Evolutionary conservation across 2,888 invertebrate species (phyloP).

Genomic region (Flexamia atlantica): DNA sequence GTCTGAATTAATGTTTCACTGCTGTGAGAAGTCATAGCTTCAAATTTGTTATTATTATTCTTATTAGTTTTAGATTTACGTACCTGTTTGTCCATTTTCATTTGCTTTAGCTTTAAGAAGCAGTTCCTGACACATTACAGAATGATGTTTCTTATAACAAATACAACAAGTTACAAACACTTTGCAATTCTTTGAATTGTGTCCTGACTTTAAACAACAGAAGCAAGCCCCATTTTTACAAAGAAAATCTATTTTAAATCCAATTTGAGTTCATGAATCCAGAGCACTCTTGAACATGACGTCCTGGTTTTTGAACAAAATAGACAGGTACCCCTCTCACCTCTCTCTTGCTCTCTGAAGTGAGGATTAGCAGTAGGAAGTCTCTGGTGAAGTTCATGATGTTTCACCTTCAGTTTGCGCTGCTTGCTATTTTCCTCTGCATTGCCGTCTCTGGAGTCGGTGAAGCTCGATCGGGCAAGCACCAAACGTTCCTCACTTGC

Average conservation of each 20-base stretch:
- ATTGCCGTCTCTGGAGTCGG: background rate
- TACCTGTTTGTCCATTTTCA: too few species aligned
- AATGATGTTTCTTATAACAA: conserved; percentile 27
- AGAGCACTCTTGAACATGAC: conserved; percentile 66
- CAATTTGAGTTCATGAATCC: conserved; percentile 66
- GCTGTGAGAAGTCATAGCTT: background rate
- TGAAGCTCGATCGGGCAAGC: conserved; percentile 65
- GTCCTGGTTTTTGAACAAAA: conserved; percentile 68
- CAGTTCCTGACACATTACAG: background rate
- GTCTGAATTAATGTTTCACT: conserved; percentile 9
- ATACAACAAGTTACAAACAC: conserved; percentile 9
- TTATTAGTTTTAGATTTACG: background rate
- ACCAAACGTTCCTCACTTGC: conserved; percentile 68
- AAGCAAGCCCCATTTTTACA: conserved; percentile 69
- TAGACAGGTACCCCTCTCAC: conserved; percentile 68
- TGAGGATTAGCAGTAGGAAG: conserved; percentile 65
- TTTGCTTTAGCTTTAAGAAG: background rate
- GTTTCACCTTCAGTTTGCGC: background rate
- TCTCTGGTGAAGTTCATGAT: background rate
- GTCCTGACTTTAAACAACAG: conserved; percentile 67
- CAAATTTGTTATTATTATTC: background rate
- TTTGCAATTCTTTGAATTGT: conserved; percentile 32
- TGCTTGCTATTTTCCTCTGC: background rate
- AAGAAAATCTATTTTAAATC: conserved; percentile 62
- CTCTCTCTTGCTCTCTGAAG: conserved; percentile 55